These are phyloP conservation scores for Nephrotoma guestfalica DNA, from an alignment of 2,888 invertebrate genomes.

Conservation along the genomic window DNA sequence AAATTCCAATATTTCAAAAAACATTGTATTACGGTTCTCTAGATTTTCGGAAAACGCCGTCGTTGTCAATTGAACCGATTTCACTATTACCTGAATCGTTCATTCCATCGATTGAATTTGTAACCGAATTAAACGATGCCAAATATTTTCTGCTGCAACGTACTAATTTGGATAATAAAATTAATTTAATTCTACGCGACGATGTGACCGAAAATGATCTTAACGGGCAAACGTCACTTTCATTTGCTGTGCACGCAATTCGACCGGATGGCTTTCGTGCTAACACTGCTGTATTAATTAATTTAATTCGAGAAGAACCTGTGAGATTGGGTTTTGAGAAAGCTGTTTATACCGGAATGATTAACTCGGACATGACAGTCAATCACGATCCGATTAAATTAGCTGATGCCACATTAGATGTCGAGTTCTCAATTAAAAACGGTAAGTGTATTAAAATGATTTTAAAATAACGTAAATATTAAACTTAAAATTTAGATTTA, in stretches of 20 bases:
- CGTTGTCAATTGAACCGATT: neutral
- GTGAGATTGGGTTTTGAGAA: neutral
- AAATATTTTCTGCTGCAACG: neutral
- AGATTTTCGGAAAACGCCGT: neutral
- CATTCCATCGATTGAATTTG: neutral
- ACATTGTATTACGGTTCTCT: neutral
- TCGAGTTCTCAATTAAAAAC: constrained; percentile 12
- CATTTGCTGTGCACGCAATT: neutral
- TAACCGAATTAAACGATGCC: neutral
- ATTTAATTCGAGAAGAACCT: neutral
- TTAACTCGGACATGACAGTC: neutral
- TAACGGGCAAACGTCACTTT: neutral
- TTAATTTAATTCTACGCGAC: neutral
- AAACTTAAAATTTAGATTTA: neutral
- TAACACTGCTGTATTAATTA: neutral
- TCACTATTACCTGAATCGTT: neutral
- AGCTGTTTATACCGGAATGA: neutral
- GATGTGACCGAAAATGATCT: neutral
- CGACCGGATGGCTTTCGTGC: neutral
- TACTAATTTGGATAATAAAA: neutral
- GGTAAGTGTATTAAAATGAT: neutral
- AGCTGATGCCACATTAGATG: constrained; percentile 12
- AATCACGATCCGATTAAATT: neutral
- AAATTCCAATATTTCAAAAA: neutral
- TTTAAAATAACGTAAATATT: neutral